Evolutionary conservation across 2,888 invertebrate genomes (phyloP).

Genomic region (Machimus atricapillus): DNA sequence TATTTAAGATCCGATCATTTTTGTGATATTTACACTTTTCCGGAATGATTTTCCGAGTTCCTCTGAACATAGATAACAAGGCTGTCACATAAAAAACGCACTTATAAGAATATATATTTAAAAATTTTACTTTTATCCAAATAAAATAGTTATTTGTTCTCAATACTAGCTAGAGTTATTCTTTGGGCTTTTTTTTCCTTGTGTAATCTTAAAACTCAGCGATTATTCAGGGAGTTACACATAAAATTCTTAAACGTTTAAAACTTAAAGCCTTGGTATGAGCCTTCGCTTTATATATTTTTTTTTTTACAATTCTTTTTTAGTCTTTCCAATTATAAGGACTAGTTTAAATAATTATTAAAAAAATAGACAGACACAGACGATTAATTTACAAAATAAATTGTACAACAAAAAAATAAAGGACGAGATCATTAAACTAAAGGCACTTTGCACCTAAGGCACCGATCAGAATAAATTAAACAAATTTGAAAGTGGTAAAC

Average conservation of each 20-base stretch:
- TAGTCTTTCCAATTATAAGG: not conserved
- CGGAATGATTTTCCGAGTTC: too few relatives aligned
- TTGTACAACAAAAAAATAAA: not conserved
- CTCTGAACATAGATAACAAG: not conserved
- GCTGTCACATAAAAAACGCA: not conserved
- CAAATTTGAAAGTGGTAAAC: not conserved
- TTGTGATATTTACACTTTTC: too few relatives aligned
- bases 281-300: not conserved
- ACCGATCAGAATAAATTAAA: not conserved
- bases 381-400: not conserved
- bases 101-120: slow-evolving; percentile 24
- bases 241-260: not conserved
- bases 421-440: slow-evolving; percentile 29
- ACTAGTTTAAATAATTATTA: not conserved
- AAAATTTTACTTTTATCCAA: slow-evolving; percentile 22
- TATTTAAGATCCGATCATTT: too few relatives aligned
- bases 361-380: not conserved
- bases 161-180: slow-evolving; percentile 10
- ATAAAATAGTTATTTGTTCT: slow-evolving; percentile 8
- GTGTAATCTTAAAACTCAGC: not conserved
- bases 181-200: slow-evolving; percentile 4
- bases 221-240: not conserved
- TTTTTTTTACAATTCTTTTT: not conserved
- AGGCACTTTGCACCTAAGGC: slow-evolving; percentile 38
- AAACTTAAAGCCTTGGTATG: slow-evolving; percentile 22